Percentiles rank a stretch among this genome's conserved stretches.
Evolutionary conservation across 1,140 invertebrate genomes (phyloP).

Genomic region (Hestina assimilis): DNA sequence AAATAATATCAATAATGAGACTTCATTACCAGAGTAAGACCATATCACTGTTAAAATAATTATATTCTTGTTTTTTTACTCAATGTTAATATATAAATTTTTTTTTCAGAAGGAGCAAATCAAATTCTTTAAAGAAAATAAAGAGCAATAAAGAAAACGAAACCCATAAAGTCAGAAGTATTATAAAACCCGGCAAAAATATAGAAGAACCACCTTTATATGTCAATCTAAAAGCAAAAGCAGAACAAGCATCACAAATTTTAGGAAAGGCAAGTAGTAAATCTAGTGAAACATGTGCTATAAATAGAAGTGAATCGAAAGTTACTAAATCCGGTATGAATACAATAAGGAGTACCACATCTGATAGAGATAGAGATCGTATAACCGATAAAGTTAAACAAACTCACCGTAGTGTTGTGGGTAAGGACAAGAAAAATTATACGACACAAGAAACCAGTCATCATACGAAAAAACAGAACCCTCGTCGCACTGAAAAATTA

Average conservation of each 20-base stretch:
- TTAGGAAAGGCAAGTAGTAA: not conserved
- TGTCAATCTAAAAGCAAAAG: slow-evolving; percentile 9
- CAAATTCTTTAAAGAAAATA: slow-evolving; percentile 5
- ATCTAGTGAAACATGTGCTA: not conserved
- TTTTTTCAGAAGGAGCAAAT: slow-evolving; percentile 8
- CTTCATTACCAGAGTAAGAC: not conserved
- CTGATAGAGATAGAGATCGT: not conserved
- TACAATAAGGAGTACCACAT: not conserved
- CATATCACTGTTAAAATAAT: not conserved
- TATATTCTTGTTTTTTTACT: not conserved
- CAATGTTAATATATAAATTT: not conserved
- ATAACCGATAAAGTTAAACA: slow-evolving; percentile 4
- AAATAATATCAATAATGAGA: not conserved
- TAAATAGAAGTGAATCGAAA: slow-evolving; percentile 3
- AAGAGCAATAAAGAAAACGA: slow-evolving; percentile 20
- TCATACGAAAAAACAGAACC: slow-evolving; percentile 3
- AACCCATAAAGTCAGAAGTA: not conserved
- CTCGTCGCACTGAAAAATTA: slow-evolving; percentile 30
- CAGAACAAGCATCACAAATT: not conserved
- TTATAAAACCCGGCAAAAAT: slow-evolving; percentile 4
- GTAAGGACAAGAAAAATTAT: slow-evolving; percentile 8
- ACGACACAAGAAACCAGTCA: slow-evolving; percentile 6
- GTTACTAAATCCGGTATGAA: not conserved
- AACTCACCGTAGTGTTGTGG: not conserved
- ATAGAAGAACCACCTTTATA: slow-evolving; percentile 13